A percentile compares a stretch with the other conserved stretches of the same genome.
These are phyloP conservation scores for Carcharodon carcharias DNA, from an alignment of 2,797 vertebrate species.

Conservation along the genomic window DNA sequence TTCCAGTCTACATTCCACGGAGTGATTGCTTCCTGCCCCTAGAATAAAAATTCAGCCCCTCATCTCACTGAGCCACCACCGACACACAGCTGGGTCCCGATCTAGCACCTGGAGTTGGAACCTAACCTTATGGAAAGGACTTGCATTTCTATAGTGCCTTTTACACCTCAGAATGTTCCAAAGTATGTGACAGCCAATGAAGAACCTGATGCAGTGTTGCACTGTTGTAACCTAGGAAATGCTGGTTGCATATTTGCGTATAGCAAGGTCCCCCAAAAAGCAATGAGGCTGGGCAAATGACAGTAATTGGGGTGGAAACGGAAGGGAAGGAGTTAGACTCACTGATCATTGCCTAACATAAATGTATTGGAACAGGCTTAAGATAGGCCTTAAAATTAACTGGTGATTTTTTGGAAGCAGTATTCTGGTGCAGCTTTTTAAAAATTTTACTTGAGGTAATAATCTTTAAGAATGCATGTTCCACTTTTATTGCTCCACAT, in stretches of 20 bases:
- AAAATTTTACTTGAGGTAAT: too few relatives aligned
- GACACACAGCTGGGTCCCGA: not conserved
- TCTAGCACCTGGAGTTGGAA: not conserved
- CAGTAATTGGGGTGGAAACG: not conserved
- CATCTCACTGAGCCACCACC: not conserved
- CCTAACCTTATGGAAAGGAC: not conserved
- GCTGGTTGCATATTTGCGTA: not conserved
- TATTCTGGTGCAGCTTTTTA: too few relatives aligned
- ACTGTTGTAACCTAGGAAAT: not conserved
- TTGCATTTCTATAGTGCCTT: not conserved
- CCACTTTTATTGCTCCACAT: not conserved
- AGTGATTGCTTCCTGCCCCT: too few relatives aligned
- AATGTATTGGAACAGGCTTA: not conserved
- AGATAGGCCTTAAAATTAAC: not conserved
- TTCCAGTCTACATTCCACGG: too few relatives aligned
- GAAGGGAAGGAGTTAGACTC: not conserved
- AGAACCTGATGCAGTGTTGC: not conserved
- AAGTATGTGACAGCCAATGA: not conserved
- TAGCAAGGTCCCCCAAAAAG: not conserved
- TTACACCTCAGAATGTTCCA: not conserved
- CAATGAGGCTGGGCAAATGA: not conserved
- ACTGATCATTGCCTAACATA: not conserved
- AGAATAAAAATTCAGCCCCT: not conserved
- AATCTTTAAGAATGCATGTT: too few relatives aligned
- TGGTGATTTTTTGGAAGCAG: too few relatives aligned